These are phyloP conservation scores for Nothura maculosa DNA, from an alignment of 2,797 vertebrate species.

Conservation along the genomic window DNA sequence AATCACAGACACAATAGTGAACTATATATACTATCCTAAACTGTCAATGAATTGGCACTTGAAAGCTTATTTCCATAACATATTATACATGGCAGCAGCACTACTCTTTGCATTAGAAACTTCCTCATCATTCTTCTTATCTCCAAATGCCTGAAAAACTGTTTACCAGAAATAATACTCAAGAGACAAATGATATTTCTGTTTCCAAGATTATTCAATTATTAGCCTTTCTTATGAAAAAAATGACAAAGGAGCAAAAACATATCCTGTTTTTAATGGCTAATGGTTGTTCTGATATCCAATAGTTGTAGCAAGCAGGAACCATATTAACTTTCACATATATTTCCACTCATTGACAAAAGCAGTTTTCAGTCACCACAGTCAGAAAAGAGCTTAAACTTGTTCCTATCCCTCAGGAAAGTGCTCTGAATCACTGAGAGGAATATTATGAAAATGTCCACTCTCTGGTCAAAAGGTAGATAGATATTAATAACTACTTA, in stretches of 20 bases:
- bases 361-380: not conserved
- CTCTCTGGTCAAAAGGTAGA: not conserved
- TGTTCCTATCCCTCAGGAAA: not conserved
- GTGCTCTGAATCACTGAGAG: not conserved
- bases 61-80: not conserved
- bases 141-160: not conserved
- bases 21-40: not conserved
- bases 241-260: not conserved
- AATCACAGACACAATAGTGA: not conserved
- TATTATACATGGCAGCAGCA: not conserved
- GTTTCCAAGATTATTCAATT: not conserved
- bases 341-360: not conserved
- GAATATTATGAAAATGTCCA: not conserved
- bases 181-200: not conserved
- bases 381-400: not conserved
- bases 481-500: not conserved
- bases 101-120: not conserved
- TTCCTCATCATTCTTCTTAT: not conserved
- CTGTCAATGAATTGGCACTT: not conserved
- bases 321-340: not conserved
- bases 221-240: not conserved
- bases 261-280: accelerated
- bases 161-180: not conserved
- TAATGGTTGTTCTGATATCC: not conserved
- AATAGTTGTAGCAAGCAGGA: not conserved